Evolutionary conservation across 2,888 invertebrate species (phyloP).

Genomic region (Caradrina clavipalpis): DNA sequence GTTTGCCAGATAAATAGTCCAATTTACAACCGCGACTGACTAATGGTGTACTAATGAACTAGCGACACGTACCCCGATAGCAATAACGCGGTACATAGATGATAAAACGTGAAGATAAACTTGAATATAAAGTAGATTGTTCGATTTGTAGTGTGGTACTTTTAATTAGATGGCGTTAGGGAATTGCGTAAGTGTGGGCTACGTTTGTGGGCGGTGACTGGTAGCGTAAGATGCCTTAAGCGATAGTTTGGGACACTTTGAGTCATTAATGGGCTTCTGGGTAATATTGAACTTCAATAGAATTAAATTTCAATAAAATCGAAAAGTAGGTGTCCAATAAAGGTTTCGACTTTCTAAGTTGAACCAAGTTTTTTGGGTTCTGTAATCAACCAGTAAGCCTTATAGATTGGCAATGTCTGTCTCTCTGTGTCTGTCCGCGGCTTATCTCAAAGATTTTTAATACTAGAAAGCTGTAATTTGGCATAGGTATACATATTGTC

Average conservation of each 20-base stretch:
- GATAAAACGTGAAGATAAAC: slow-evolving; percentile 52
- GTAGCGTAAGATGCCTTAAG: slow-evolving; percentile 34
- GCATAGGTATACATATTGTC: too few species aligned
- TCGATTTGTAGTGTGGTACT: slow-evolving; percentile 51
- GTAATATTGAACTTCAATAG: background rate
- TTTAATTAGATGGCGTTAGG: slow-evolving; percentile 53
- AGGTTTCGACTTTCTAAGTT: too few species aligned
- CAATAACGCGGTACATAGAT: slow-evolving; percentile 61
- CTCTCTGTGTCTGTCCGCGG: too few species aligned
- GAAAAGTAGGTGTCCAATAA: too few species aligned
- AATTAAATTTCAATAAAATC: background rate
- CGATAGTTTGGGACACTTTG: slow-evolving; percentile 9
- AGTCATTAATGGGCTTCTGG: slow-evolving; percentile 11
- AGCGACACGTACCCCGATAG: slow-evolving; percentile 75
- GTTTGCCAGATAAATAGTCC: slow-evolving; percentile 79
- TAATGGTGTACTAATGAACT: slow-evolving; percentile 86
- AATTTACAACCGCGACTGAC: slow-evolving; percentile 82
- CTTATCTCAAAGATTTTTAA: too few species aligned
- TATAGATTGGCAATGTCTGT: too few species aligned
- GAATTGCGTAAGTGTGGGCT: slow-evolving; percentile 43
- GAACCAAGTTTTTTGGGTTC: too few species aligned
- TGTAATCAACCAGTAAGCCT: too few species aligned
- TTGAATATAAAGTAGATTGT: slow-evolving; percentile 51
- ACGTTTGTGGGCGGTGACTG: slow-evolving; percentile 46
- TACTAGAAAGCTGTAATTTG: too few species aligned